phyloP scores from a whole-genome alignment of 1,140 invertebrate genomes.

The Plodia interpunctella region DNA sequence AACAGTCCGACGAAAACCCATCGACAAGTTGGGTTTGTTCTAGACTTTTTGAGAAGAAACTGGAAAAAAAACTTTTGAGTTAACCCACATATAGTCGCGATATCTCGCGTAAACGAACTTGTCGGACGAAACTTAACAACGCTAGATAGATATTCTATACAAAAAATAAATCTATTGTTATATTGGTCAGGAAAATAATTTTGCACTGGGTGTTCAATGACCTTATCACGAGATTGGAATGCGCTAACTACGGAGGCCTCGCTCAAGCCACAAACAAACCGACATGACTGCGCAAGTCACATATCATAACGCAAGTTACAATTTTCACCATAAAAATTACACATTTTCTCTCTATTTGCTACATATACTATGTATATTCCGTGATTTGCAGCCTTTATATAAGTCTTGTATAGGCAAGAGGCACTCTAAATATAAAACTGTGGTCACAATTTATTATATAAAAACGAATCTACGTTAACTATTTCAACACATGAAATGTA shows the following conservation, averaged over 20 bases:
- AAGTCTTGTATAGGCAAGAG: slow-evolving; percentile 79
- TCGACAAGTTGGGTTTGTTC: too few relatives aligned
- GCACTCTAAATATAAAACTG: slow-evolving; percentile 78
- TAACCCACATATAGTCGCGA: too few relatives aligned
- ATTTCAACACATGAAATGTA: slow-evolving; percentile 56
- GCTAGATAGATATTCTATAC: slow-evolving; percentile 46
- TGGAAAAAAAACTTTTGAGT: too few relatives aligned
- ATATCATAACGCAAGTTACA: slow-evolving; percentile 76
- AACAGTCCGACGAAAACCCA: too few relatives aligned
- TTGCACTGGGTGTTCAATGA: slow-evolving; percentile 41
- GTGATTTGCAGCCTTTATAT: slow-evolving; percentile 78
- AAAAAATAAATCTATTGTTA: slow-evolving; percentile 49
- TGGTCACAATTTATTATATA: slow-evolving; percentile 76
- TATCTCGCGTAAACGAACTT: slow-evolving; percentile 16
- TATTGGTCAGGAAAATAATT: slow-evolving; percentile 57
- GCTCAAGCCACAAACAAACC: not conserved
- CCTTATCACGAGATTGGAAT: slow-evolving; percentile 62
- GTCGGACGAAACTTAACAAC: slow-evolving; percentile 48
- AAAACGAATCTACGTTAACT: slow-evolving; percentile 69
- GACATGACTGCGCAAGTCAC: slow-evolving; percentile 40
- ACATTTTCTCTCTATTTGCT: slow-evolving; percentile 69
- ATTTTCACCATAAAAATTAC: slow-evolving; percentile 76
- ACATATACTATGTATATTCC: slow-evolving; percentile 75
- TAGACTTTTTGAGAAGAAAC: too few relatives aligned
- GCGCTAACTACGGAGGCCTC: slow-evolving; percentile 56